Base-by-base conservation (phyloP, 2,113 vertebrate genomes). In the Phaetusa simplex region DNA sequence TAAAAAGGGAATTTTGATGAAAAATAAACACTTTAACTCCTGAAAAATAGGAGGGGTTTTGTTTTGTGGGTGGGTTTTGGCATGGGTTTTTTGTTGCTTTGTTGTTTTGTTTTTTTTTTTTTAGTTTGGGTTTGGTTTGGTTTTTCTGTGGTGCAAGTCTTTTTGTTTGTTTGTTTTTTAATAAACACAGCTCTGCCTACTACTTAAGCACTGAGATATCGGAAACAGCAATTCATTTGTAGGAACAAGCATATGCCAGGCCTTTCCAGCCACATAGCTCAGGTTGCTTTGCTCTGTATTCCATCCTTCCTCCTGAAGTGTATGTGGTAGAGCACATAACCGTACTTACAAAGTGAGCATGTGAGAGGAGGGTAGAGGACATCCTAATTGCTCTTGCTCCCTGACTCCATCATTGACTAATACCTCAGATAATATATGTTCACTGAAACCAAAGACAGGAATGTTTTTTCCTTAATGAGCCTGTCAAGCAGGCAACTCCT, bases 311-410 rank as follows among this genome's bases (percentile, higher is more conserved):
- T 72, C 52, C 58, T 4, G 0, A 19, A 3, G 1, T 2, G 7
- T 32, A 34, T 0, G 3, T 5, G 6, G 43, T 3, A 52, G 40
- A 81, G 34, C 21, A 1, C 1, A 1, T 5, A 27, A 19, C 1
- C 2, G 15, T 23, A 38, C 42, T 65, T 36, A 36, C 5, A 55
- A 36, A 50, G 14, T 0, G 23, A 92, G 34, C 30, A 12, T 1
- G 2, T 1, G 3, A 30, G 32, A 83, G 23, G 19, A 86, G 21
- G 15, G 30, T 34, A 34, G 24, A 66, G 42, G 19, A 88, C 49
- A 67, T 36, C 40, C 49, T 34, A 59, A 59, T 4, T 80, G 38
- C 49, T 59, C 58, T 29, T 38, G 29, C 26, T 77, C 40, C 30
- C 64, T 38, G 40, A 61, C 17, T 81, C 53, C 30, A 65, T 9